Evolutionary conservation across 2,797 vertebrate species (phyloP), one percentile per base, ranked within the genome.

Genomic region (Danio jaintianensis): DNA sequence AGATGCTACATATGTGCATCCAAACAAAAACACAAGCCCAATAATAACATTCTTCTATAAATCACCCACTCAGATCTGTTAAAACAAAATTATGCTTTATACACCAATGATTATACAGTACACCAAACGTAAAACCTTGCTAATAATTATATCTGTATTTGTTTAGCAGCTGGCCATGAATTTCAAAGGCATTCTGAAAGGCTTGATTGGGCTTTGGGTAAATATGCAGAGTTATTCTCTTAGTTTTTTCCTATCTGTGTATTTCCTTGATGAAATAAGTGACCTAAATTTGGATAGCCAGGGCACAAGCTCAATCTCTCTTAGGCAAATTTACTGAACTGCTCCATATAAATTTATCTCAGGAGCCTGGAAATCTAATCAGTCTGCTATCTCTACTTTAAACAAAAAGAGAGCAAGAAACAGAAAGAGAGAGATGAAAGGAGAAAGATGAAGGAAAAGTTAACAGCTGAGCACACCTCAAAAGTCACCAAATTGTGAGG

Each of bases 111-210:
- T 72, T 75, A 84, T 79, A 52, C 48, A 79, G 84, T 79, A 52
- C 48, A 79, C 59, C 42, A 64, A 13, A 76, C 55, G 79, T 59
- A 66, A 53, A 79, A 38, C 53, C 68, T 73, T 61, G 20, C 61
- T 22, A 18, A 63, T 75, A 77, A 85, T 81, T 58, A 81, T 62
- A 55, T 70, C 50, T 76, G 75, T 75, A 83, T 83, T 78, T 74
- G 56, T 70, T 53, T 18, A 16, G 61, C 48, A 53, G 43, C 67
- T 64, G 53, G 74, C 74, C 11, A 40, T 16, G 38, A 11, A 50
- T 53, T 20, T 56, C 45, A 15, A 2, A 58, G 56, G 20, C 22
- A 64, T 75, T 45, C 59, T 59, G 42, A 69, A 82, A 77, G 45
- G 3, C 20, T 63, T 52, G n/a, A 77, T 62, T 52, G n/a, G 40